Base-by-base conservation (phyloP, 2,888 invertebrate species). In the Synergus itoensis region DNA sequence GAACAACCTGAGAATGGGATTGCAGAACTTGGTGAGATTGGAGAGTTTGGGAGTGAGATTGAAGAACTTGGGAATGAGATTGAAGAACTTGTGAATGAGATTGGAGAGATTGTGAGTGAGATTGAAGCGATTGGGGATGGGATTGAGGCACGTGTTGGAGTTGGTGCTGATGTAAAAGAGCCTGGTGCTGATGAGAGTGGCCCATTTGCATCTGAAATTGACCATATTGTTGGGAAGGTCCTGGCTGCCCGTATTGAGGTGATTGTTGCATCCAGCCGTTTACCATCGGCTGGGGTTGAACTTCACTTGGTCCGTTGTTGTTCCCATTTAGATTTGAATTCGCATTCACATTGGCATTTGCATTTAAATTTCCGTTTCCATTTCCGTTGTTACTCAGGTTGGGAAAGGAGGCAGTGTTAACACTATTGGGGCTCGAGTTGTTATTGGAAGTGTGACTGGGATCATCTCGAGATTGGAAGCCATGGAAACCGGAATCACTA, bases 401-500 rank as follows among this genome's bases (percentile, higher is more conserved):
- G 48, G 91, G 91, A 67, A 91, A 91, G 0, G 90, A 90, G 79
- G 89, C 90, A 28, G 91, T 91, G 80, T 90, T 91, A 0, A 86
- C 88, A 82, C 91, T 91, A 77, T 90, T 91, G 0, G 91, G 90
- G 73, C 91, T 91, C 45, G 91, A 91, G 78, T 91, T 90, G 80
- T 90, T 90, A 83, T 91, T 91, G n/a, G 91, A 90, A 4, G 90
- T 89, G 84, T 91, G 90, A 77, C 90, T 91, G 2, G 90, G 91
- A 28, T 91, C 91, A 78, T 91, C 90, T 16, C 90, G 86, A 5
- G 91, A 90, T 80, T 90, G 91, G 75, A 92, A 91, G 12, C 92
- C 92, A 78, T 92, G 92, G 84, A 93, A 93, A 11, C 93, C 93
- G 0, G 92, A 91, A 82, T 93, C 93, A 80, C 92, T 92, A 84